phyloP scores from a whole-genome alignment of 1,140 invertebrate species.

The Glossosoma conforme region DNA sequence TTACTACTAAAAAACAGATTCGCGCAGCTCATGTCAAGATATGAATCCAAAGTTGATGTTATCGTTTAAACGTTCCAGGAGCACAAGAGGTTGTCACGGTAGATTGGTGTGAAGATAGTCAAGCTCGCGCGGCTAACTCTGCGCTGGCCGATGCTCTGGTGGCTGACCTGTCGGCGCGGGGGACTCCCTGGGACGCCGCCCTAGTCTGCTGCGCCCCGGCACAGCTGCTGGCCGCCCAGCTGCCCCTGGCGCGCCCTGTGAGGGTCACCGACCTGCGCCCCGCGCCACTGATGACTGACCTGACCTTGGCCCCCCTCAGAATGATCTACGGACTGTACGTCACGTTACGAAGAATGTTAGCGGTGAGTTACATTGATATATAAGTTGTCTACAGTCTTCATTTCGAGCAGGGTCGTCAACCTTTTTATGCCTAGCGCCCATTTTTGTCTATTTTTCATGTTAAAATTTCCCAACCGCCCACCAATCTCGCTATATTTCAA shows the following conservation, averaged over 20 bases:
- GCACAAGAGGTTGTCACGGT: slow-evolving; percentile 23
- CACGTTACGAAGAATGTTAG: slow-evolving; percentile 9
- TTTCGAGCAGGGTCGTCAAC: no score
- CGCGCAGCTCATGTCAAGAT: no score
- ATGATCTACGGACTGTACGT: slow-evolving; percentile 23
- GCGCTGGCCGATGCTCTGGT: slow-evolving; percentile 15
- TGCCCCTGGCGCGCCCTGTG: background rate
- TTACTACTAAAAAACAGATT: no score
- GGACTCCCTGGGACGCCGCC: slow-evolving; percentile 17
- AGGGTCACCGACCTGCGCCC: slow-evolving; percentile 17
- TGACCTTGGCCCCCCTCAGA: slow-evolving; percentile 9
- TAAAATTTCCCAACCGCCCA: no score
- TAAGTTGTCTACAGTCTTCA: no score
- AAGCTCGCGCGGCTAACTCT: slow-evolving; percentile 11
- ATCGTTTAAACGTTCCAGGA: no score
- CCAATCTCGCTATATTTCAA: no score
- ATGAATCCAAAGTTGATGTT: background rate
- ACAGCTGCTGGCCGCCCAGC: background rate
- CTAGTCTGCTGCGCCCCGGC: slow-evolving; percentile 20
- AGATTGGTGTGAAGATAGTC: slow-evolving; percentile 25
- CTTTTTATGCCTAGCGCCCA: no score
- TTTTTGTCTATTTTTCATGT: no score
- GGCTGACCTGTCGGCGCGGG: slow-evolving; percentile 5
- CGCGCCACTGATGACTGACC: slow-evolving; percentile 14
- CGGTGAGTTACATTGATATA: slow-evolving; percentile 19